phyloP scores from a whole-genome alignment of 2,797 vertebrate genomes.

The Phrynocephalus forsythii region DNA sequence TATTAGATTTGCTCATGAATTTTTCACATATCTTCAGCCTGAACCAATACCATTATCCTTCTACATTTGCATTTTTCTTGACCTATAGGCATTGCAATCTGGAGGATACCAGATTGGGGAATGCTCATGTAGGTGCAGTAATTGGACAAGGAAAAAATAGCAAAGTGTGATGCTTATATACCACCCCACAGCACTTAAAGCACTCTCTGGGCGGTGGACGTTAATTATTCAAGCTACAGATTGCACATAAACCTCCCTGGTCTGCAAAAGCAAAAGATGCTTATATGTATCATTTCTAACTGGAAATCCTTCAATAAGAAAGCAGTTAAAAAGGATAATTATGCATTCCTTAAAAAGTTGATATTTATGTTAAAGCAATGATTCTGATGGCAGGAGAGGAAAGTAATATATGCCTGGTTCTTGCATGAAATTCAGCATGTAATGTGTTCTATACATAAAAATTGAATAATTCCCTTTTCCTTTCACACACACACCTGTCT shows the following conservation, averaged over 20 bases:
- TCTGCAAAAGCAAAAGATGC: neutral
- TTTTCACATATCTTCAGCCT: neutral
- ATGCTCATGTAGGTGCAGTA: neutral
- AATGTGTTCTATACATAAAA: no score
- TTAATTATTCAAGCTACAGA: no score
- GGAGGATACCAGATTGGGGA: neutral
- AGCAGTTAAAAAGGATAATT: neutral
- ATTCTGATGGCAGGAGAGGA: neutral
- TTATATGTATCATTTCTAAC: neutral
- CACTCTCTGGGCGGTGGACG: no score
- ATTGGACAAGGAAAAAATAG: neutral
- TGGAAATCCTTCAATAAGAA: neutral
- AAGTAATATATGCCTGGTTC: neutral
- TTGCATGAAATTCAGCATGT: neutral
- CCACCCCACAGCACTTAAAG: no score
- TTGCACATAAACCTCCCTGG: neutral
- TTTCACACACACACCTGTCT: neutral
- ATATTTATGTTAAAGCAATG: neutral
- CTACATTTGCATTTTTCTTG: neutral
- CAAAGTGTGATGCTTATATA: no score
- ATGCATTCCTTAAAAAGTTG: neutral
- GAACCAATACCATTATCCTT: neutral
- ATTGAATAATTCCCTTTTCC: neutral
- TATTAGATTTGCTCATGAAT: neutral
- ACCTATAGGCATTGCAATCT: no score